phyloP scores from a whole-genome alignment of 2,113 vertebrate genomes.

The Podarcis muralis region DNA sequence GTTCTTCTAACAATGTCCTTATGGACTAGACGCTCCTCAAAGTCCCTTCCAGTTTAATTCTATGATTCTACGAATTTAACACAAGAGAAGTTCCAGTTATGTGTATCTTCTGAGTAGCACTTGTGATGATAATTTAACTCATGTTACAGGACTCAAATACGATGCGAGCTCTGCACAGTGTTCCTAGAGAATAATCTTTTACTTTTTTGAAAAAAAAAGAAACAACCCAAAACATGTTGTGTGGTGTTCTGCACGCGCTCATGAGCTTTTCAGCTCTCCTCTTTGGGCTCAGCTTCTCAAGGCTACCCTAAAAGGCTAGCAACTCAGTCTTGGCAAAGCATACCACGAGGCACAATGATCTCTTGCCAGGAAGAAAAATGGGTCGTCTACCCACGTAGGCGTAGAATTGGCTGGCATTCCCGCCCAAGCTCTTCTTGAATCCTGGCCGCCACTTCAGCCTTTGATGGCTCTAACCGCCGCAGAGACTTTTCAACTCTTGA shows the following conservation, averaged over 20 bases:
- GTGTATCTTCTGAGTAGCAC: fast-evolving
- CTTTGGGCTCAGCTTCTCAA: not conserved
- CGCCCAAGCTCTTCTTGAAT: not conserved
- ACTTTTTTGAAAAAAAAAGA: not conserved
- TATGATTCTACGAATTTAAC: not conserved
- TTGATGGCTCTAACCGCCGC: not conserved
- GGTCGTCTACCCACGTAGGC: not conserved
- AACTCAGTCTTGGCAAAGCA: not conserved
- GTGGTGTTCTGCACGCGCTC: not conserved
- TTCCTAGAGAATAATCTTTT: not conserved
- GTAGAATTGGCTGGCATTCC: not conserved
- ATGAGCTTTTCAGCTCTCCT: not conserved
- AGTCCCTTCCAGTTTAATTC: too few species aligned
- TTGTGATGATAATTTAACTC: not conserved
- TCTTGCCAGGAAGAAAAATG: not conserved
- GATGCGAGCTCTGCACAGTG: too few species aligned
- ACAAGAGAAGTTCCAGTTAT: not conserved
- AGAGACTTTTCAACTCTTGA: not conserved
- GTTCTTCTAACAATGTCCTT: not conserved
- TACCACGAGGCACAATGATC: not conserved
- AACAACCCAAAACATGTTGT: not conserved
- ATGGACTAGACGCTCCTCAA: too few species aligned
- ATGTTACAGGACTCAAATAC: not conserved
- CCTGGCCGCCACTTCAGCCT: not conserved
- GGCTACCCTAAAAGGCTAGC: not conserved